These are phyloP conservation scores for Myiagra hebetior DNA, from an alignment of 2,113 vertebrate genomes.

Conservation along the genomic window DNA sequence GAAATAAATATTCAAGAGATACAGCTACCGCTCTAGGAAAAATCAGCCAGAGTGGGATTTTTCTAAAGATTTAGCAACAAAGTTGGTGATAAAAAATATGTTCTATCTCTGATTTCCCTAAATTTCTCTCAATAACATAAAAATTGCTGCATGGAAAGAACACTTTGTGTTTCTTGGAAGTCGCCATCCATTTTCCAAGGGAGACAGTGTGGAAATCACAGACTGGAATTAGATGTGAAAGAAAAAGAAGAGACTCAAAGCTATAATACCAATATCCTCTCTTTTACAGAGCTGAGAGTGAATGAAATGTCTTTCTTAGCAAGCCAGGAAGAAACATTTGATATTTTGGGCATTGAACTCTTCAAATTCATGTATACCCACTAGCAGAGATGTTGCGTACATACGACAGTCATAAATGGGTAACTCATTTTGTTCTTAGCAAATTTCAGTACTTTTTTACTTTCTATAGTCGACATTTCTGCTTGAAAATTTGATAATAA, in stretches of 20 bases:
- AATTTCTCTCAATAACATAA: neutral
- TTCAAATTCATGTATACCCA: neutral
- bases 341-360: neutral
- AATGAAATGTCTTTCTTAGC: neutral
- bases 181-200: neutral
- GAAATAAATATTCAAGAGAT: neutral
- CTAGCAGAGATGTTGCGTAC: neutral
- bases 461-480: neutral
- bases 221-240: neutral
- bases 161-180: neutral
- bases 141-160: neutral
- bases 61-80: neutral
- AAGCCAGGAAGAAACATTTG: neutral
- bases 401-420: neutral
- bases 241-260: neutral
- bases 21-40: neutral
- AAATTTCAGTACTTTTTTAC: neutral
- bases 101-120: neutral
- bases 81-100: neutral
- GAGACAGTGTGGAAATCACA: neutral
- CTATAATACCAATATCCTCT: neutral
- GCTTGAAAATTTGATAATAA: neutral
- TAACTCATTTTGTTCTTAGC: neutral
- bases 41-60: neutral
- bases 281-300: neutral